Percentiles rank a stretch among this genome's conserved stretches.
Conservation (phyloP, 2,113 vertebrate genomes). For the Periophthalmodon schlosseri region DNA sequence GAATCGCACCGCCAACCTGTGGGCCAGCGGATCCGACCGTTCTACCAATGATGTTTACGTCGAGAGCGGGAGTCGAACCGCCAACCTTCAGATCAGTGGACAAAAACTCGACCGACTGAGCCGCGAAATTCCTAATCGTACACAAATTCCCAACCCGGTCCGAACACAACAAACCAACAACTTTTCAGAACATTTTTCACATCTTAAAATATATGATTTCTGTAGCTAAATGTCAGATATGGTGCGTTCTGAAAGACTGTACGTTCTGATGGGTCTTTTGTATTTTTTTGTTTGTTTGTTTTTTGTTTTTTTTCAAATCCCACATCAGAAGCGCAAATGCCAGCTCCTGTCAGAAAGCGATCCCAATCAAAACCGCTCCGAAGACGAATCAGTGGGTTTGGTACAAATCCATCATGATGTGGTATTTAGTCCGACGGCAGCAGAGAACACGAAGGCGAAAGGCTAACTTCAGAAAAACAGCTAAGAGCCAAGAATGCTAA, state of each 20-base stretch:
- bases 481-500: neutral
- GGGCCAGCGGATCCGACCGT: no score
- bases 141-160: no score
- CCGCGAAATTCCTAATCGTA: no score
- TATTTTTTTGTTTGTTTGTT: neutral
- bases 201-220: neutral
- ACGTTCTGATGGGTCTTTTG: neutral
- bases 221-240: slow-evolving; percentile 14
- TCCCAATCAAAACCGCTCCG: slow-evolving; percentile 19
- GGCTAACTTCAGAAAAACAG: neutral
- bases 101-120: no score
- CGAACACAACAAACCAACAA: neutral
- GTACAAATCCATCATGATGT: slow-evolving; percentile 43
- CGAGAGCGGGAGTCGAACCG: no score
- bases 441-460: neutral
- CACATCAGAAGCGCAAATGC: slow-evolving; percentile 28
- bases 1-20: no score
- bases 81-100: no score
- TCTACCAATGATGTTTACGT: no score
- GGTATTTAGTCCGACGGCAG: slow-evolving; percentile 3
- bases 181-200: neutral
- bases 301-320: slow-evolving; percentile 15
- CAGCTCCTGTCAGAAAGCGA: slow-evolving; percentile 26
- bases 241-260: neutral
- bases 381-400: slow-evolving; percentile 35